These are phyloP conservation scores for Plumapathes pennacea DNA, from an alignment of 92 coral and sea anemone genomes.

Conservation along the genomic window DNA sequence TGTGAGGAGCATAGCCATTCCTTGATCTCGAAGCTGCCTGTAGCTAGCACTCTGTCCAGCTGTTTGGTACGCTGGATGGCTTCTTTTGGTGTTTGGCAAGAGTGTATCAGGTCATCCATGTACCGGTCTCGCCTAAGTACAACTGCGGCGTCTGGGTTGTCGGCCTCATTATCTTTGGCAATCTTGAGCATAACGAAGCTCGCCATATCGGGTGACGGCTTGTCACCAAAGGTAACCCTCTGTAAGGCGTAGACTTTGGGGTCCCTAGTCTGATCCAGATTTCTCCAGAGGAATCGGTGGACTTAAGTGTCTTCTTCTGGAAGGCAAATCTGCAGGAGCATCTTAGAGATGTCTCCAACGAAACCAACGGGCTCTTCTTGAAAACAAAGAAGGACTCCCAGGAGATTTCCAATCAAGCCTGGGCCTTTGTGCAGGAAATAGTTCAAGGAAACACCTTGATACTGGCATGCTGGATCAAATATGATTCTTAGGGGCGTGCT, in stretches of 20 bases:
- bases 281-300: conserved; percentile 40
- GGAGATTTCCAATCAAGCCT: conserved; percentile 39
- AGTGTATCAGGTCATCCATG: conserved; percentile 34
- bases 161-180: conserved; percentile 18
- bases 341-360: conserved; percentile 31
- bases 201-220: conserved; percentile 48
- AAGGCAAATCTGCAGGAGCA: conserved; percentile 34
- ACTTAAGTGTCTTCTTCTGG: conserved; percentile 22
- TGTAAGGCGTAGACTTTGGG: conserved; percentile 25
- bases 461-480: conserved; percentile 32
- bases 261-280: conserved; percentile 16
- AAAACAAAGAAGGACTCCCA: conserved; percentile 34
- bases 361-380: conserved; percentile 40
- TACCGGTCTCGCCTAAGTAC: conserved; percentile 17
- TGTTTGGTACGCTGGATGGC: conserved; percentile 7
- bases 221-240: conserved; percentile 33
- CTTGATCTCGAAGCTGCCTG: conserved; percentile 36
- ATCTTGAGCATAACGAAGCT: conserved; percentile 34
- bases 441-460: conserved; percentile 16
- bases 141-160: conserved; percentile 8
- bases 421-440: conserved; percentile 38
- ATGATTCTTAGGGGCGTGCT: conserved; percentile 35
- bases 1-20: conserved; percentile 25
- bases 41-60: conserved; percentile 34
- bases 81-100: conserved; percentile 14